Evolutionary conservation across 1,140 invertebrate genomes (phyloP), one percentile per base, ranked within the genome.

Genomic region (Drosophila oshimai): DNA sequence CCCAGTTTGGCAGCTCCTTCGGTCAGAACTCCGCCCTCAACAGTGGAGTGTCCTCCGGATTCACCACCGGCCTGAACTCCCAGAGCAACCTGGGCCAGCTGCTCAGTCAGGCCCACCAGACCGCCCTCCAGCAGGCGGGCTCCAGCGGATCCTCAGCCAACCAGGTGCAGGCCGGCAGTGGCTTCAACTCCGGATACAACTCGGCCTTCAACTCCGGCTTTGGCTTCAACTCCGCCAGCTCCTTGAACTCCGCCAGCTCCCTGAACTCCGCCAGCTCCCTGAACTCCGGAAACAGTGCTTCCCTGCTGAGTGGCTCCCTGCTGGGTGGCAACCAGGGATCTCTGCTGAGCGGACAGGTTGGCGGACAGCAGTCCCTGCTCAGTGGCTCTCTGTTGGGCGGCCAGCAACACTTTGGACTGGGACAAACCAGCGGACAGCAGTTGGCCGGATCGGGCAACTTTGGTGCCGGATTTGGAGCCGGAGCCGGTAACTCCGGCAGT

Each of bases 101-200:
- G n/a, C 55, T 87, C 28, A 70, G 45, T 13, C 84, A 87, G 78
- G 78, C 51, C 1, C 76, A 83, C 1, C 57, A 55, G 58, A 65
- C 41, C 0, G 81, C 81, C 44, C 72, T 28, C 10, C 80, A 86
- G 49, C 80, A 87, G 45, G 68, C 42, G 5, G 57, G 46, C 28
- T 37, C 36, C 3, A 42, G 53, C 22, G 37, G 33, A 6, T 34
- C 61, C 6, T 47, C 77, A 5, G 60, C 37, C 50, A 67, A 57
- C 28, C 68, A 61, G 34, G 10, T 50, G 7, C 79, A 84, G 15
- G 10, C 22, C 4, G 64, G 60, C 17, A 70, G 39, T 6, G 36
- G 65, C 10, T 71, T 22, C 29, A 20, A 62, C 12, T 10, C 15
- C 6, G 17, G 18, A 2, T 54, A 55, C 49, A 80, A 74, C 39